Evolutionary conservation across 2,797 vertebrate species (phyloP).

Genomic region (Naso thynnoides): DNA sequence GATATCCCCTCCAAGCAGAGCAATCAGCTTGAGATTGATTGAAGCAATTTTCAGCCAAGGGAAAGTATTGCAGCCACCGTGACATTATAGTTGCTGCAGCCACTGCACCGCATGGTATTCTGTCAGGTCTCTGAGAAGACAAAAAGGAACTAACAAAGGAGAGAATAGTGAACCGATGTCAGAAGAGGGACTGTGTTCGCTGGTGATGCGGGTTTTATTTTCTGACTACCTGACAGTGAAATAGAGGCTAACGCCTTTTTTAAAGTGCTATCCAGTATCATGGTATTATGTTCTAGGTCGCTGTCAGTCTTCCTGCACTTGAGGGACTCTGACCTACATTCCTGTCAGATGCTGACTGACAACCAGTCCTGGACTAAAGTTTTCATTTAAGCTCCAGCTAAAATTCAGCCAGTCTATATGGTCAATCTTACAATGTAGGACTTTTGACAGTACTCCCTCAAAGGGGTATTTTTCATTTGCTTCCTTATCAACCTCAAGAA

Average conservation of each 20-base stretch:
- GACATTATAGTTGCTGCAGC: slow-evolving; percentile 19
- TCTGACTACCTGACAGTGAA: slow-evolving; percentile 28
- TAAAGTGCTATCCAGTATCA: slow-evolving; percentile 23
- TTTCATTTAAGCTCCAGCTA: slow-evolving; percentile 5
- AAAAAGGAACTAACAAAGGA: slow-evolving; percentile 1
- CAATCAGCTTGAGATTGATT: slow-evolving; percentile 47
- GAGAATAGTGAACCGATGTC: slow-evolving; percentile 28
- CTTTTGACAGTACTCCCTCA: slow-evolving; percentile 10
- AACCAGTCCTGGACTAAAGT: slow-evolving; percentile 13
- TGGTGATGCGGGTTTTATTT: slow-evolving; percentile 6
- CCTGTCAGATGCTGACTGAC: slow-evolving; percentile 30
- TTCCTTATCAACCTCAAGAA: background rate
- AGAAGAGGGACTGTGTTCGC: slow-evolving; percentile 8
- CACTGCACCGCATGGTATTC: slow-evolving; percentile 11
- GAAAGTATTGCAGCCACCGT: slow-evolving; percentile 26
- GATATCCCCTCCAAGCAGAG: slow-evolving; percentile 40
- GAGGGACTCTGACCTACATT: slow-evolving; percentile 30
- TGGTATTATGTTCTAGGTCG: slow-evolving; percentile 8
- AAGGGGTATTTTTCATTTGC: slow-evolving; percentile 3
- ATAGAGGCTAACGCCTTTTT: slow-evolving; percentile 22
- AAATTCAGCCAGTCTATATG: background rate
- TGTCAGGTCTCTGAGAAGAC: background rate
- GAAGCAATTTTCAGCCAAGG: slow-evolving; percentile 46
- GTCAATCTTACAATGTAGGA: slow-evolving; percentile 5
- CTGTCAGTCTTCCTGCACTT: slow-evolving; percentile 34